These are phyloP conservation scores for Endomychus coccineus DNA, from an alignment of 2,888 invertebrate species.

Conservation along the genomic window DNA sequence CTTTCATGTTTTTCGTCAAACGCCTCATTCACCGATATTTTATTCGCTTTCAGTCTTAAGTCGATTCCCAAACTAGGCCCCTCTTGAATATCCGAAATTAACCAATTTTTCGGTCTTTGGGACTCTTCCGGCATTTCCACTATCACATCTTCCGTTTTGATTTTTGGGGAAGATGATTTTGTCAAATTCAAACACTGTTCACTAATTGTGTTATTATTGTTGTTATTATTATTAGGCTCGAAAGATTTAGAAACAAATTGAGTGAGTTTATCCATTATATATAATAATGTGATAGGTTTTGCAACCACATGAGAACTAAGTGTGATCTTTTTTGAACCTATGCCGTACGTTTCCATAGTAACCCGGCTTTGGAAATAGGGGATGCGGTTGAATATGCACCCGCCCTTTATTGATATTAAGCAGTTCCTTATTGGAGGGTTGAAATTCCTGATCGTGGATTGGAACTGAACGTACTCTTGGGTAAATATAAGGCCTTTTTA, in stretches of 20 bases:
- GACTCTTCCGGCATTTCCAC: no score
- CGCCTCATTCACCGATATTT: no score
- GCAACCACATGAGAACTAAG: no score
- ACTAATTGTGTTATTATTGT: conserved; percentile 45
- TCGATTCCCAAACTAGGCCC: conserved; percentile 34
- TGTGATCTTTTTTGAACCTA: conserved; percentile 33
- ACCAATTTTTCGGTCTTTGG: conserved; percentile 40
- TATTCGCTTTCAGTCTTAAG: conserved; percentile 18
- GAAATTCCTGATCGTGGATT: conserved; percentile 9
- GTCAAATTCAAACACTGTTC: conserved; percentile 32
- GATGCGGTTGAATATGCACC: conserved; percentile 31
- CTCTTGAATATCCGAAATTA: conserved; percentile 37
- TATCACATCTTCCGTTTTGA: conserved; percentile 39
- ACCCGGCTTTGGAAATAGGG: conserved; percentile 32
- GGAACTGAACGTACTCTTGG: background rate
- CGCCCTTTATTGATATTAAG: conserved; percentile 29
- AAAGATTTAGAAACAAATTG: conserved; percentile 87
- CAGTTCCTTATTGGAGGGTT: conserved; percentile 20
- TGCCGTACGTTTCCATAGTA: conserved; percentile 39
- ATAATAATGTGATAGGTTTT: no score
- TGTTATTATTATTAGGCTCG: no score
- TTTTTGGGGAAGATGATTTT: conserved; percentile 19
- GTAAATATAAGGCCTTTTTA: background rate
- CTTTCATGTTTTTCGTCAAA: background rate
- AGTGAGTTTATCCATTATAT: conserved; percentile 76